Evolutionary conservation across 2,888 invertebrate genomes (phyloP), one percentile per base, ranked within the genome.

Genomic region (Celastrina argiolus): DNA sequence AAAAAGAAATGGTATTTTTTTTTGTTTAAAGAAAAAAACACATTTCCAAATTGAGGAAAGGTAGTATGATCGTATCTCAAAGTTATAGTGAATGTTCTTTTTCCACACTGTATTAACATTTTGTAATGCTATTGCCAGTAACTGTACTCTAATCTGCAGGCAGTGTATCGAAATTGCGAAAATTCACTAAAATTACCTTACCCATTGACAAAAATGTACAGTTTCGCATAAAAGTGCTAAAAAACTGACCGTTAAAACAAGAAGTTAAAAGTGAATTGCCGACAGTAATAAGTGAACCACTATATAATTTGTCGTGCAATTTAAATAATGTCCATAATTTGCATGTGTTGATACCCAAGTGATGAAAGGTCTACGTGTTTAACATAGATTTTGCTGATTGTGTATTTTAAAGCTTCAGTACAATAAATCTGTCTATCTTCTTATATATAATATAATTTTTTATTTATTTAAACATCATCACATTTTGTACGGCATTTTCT

Each of bases 291-390:
- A 78, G 80, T 84, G 81, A 79, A 83, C 81, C 85, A 83, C 87
- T 80, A 71, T 88, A 80, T 87, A 89, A 89, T 89, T 89, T 89
- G 88, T 88, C 88, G 84, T 76, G 86, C 88, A 88, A 90, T 89
- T 90, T 90, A 84, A 88, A 89, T 90, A 90, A 89, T 90, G 84
- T 83, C 82, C 85, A 87, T 89, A 83, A 88, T 88, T 87, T 88
- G 31, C 81, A 84, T 85, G 84, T 88, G 87, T 87, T 87, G 87
- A 89, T 89, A 85, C 84, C 83, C 82, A 82, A 78, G 84, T 89
- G 88, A 89, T 87, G 84, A 86, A 85, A 80, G 81, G 80, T 80
- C 79, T 79, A 64, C 67, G 78, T 67, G 51, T 68, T 64, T 69
- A 65, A 66, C 58, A 64, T 66, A 63, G 69, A 63, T 58, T 65